phyloP scores from a whole-genome alignment of 2,888 invertebrate species.

The Drosophila fulvimacula region DNA sequence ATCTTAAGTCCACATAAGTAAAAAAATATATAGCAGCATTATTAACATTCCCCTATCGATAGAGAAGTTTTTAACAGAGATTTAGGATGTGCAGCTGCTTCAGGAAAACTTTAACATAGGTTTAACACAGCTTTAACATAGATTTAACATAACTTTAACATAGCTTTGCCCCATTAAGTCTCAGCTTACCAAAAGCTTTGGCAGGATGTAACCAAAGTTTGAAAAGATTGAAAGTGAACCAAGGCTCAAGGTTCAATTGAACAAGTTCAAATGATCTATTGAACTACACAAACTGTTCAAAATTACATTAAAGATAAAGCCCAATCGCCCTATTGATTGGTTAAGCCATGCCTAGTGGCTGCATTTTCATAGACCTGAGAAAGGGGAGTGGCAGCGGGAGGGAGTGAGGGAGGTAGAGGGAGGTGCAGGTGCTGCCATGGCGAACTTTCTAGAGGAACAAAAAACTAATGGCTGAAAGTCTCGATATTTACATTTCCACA shows the following conservation, averaged over 20 bases:
- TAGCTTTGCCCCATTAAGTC: too few species aligned
- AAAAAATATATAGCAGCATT: too few species aligned
- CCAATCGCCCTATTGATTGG: slow-evolving; percentile 1
- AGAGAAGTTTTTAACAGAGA: background rate
- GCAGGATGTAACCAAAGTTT: background rate
- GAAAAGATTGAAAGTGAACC: background rate
- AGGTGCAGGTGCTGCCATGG: background rate
- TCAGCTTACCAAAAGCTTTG: too few species aligned
- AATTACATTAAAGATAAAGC: background rate
- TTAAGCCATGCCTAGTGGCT: background rate
- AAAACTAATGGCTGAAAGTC: slow-evolving; percentile 5
- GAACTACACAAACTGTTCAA: background rate
- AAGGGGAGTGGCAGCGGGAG: background rate
- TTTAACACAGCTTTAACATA: too few species aligned
- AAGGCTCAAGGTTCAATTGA: background rate
- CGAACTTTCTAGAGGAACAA: slow-evolving; percentile 8
- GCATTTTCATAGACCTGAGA: background rate
- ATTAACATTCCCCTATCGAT: background rate
- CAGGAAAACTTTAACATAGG: too few species aligned
- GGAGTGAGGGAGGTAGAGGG: background rate
- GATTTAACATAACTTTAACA: too few species aligned
- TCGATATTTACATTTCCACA: slow-evolving; percentile 7
- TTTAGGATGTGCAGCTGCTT: too few species aligned
- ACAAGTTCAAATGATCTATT: background rate
- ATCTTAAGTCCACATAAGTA: too few species aligned